phyloP scores from a whole-genome alignment of 2,797 vertebrate species.

The Eulemur mongoz region DNA sequence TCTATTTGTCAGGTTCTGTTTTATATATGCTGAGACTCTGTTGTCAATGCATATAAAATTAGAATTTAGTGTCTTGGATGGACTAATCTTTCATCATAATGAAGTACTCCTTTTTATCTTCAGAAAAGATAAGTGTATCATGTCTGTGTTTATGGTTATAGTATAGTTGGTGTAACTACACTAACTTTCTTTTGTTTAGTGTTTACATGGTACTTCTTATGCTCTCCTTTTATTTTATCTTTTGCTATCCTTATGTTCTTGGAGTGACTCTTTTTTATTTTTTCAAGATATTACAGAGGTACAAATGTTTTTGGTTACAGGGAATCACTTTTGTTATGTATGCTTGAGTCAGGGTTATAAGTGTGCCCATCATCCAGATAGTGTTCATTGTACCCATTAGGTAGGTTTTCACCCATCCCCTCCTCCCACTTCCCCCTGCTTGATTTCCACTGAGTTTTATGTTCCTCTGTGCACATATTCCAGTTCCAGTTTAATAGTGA shows the following conservation, averaged over 20 bases:
- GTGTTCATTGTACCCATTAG: too few species aligned
- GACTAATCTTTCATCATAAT: not conserved
- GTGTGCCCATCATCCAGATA: too few species aligned
- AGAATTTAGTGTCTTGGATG: not conserved
- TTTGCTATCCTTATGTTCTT: not conserved
- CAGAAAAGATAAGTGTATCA: not conserved
- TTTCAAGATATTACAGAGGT: too few species aligned
- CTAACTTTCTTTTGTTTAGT: not conserved
- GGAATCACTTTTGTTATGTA: too few species aligned
- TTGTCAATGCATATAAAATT: not conserved
- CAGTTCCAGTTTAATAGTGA: too few species aligned
- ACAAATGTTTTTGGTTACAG: too few species aligned
- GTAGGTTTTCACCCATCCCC: too few species aligned
- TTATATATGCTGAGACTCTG: not conserved
- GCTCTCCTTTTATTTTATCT: not conserved
- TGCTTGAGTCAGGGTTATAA: too few species aligned
- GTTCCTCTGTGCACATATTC: too few species aligned
- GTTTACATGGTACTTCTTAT: not conserved
- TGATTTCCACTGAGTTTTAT: too few species aligned
- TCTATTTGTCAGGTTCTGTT: not conserved
- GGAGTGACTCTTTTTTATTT: too few species aligned
- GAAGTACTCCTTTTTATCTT: not conserved
- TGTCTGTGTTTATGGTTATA: not conserved
- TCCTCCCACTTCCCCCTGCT: too few species aligned
- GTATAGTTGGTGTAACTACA: not conserved